phyloP scores from a whole-genome alignment of 2,113 vertebrate species.

The Danionella cerebrum region DNA sequence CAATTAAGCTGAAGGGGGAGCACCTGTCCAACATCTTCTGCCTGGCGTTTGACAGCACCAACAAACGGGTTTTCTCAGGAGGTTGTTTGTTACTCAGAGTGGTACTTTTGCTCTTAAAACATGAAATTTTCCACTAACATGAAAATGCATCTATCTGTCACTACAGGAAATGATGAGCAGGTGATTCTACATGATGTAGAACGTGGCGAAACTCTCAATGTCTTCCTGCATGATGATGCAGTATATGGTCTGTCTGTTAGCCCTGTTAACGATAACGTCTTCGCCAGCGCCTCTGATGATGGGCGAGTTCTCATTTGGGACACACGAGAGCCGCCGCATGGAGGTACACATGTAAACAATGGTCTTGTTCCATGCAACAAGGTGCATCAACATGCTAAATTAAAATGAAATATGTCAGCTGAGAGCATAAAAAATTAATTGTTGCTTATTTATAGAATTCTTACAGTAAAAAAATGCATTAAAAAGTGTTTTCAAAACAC shows the following conservation, averaged over 20 bases:
- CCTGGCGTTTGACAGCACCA: slow-evolving; percentile 93
- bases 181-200: slow-evolving; percentile 98
- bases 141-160: slow-evolving; percentile 11
- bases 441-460: no score
- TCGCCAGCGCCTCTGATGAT: slow-evolving; percentile 95
- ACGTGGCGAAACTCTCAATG: slow-evolving; percentile 90
- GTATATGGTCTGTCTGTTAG: slow-evolving; percentile 98
- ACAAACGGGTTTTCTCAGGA: slow-evolving; percentile 91
- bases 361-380: neutral
- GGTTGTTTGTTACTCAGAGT: slow-evolving; percentile 54
- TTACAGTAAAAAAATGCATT: no score
- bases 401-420: no score
- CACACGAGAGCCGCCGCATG: slow-evolving; percentile 88
- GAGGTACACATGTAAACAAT: slow-evolving; percentile 64
- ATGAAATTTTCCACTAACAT: no score
- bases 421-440: no score
- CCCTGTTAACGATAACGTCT: slow-evolving; percentile 95
- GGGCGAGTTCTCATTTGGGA: slow-evolving; percentile 98
- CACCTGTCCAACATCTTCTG: slow-evolving; percentile 99
- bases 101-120: no score
- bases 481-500: no score
- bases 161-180: slow-evolving; percentile 92
- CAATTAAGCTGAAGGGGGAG: slow-evolving; percentile 90
- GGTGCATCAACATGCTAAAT: no score
- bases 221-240: slow-evolving; percentile 94